Percentiles rank a stretch among this genome's conserved stretches.
Conservation (phyloP, 1,140 invertebrate genomes). For the Drosophila ohnishii region DNA sequence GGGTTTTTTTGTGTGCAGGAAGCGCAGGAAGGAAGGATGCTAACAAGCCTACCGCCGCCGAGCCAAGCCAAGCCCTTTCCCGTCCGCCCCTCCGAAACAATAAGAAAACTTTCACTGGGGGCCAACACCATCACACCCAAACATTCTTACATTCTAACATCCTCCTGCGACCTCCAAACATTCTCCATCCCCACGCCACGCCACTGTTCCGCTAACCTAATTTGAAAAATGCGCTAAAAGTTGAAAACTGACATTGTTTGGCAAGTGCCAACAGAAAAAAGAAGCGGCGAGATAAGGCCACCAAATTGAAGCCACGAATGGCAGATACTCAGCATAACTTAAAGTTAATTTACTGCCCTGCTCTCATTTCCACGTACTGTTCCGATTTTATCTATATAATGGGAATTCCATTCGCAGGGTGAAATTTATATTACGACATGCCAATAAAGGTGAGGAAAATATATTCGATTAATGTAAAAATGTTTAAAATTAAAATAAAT, state of each 20-base stretch:
- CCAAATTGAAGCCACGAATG: slow-evolving; percentile 22
- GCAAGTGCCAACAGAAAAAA: slow-evolving; percentile 33
- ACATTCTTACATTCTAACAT: slow-evolving; percentile 9
- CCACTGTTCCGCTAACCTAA: slow-evolving; percentile 61
- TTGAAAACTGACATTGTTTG: slow-evolving; percentile 65
- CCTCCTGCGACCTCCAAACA: slow-evolving; percentile 4
- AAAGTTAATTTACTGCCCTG: slow-evolving; percentile 5
- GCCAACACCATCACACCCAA: slow-evolving; percentile 35
- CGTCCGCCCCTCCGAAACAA: slow-evolving; percentile 44
- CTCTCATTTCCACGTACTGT: background rate
- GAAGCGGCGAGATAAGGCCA: slow-evolving; percentile 17
- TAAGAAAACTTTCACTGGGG: slow-evolving; percentile 59
- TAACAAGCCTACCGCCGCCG: slow-evolving; percentile 45
- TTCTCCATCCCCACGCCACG: background rate
- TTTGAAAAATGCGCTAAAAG: slow-evolving; percentile 73
- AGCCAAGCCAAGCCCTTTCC: slow-evolving; percentile 16
- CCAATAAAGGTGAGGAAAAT: slow-evolving; percentile 3
- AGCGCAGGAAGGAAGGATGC: slow-evolving; percentile 62
- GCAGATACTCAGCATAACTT: slow-evolving; percentile 40
- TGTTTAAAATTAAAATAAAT: too few relatives aligned
- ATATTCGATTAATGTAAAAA: background rate
- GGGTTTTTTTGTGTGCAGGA: slow-evolving; percentile 19
- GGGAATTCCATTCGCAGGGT: background rate
- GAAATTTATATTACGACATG: background rate
- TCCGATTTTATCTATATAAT: slow-evolving; percentile 3